These are phyloP conservation scores for Eristalis intricaria DNA, from an alignment of 2,888 invertebrate genomes.

Conservation along the genomic window DNA sequence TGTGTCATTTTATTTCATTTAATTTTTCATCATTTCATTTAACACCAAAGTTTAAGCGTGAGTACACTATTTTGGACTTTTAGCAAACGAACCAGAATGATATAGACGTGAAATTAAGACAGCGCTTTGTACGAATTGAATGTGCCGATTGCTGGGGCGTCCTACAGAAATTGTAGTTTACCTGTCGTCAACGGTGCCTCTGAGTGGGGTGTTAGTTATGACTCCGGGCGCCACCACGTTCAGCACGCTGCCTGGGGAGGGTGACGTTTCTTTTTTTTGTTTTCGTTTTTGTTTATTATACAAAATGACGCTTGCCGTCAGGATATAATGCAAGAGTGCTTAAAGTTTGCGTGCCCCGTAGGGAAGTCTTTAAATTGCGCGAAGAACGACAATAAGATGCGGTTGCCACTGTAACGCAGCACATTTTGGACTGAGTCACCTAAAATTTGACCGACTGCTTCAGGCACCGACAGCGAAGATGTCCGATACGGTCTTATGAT, in stretches of 20 bases:
- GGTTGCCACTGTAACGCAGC: too few species aligned
- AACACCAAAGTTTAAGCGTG: too few species aligned
- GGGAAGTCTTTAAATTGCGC: conserved; percentile 53
- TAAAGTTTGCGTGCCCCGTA: conserved; percentile 50
- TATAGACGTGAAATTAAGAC: too few species aligned
- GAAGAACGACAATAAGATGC: too few species aligned
- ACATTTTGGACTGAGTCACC: too few species aligned
- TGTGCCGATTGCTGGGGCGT: conserved; percentile 53
- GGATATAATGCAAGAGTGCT: conserved; percentile 51
- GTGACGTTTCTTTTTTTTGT: conserved; percentile 17
- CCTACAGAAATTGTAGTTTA: conserved; percentile 44
- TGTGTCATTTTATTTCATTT: too few species aligned
- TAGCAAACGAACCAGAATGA: too few species aligned
- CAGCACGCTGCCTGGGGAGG: not conserved
- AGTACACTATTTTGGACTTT: too few species aligned
- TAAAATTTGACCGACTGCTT: too few species aligned
- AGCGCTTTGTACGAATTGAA: conserved; percentile 43
- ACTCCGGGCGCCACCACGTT: not conserved
- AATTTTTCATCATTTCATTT: too few species aligned
- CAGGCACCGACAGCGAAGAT: too few species aligned
- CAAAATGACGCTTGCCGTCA: conserved; percentile 54
- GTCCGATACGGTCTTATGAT: too few species aligned
- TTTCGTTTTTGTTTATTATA: conserved; percentile 63
- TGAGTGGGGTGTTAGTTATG: conserved; percentile 25
- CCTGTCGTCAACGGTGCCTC: conserved; percentile 53